Evolutionary conservation across 2,113 vertebrate genomes (phyloP), one percentile per base, ranked within the genome.

Genomic region (Anolis carolinensis): DNA sequence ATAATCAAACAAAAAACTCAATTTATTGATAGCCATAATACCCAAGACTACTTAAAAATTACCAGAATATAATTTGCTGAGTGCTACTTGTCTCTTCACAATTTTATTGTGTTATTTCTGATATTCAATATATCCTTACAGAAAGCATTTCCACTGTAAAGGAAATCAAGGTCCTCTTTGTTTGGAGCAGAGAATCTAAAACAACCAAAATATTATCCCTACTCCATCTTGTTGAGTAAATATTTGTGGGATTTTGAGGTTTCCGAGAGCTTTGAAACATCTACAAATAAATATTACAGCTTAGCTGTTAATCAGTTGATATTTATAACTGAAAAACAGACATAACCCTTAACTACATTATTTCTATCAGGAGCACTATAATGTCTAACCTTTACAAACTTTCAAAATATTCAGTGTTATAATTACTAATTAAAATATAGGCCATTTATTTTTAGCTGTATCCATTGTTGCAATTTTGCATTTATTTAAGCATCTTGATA

Each of bases 301-400:
- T 89, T 39, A 82, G 67, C 50, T 86, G 87, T 92, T 93, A 93
- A 93, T 89, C 1, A 88, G 86, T 83, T 72, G 87, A 85, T 90
- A 92, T 92, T 93, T 93, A 91, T 95, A 95, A 95, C 91, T 93
- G 94, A 95, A 94, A 95, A 0, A 39, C 90, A 92, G 91, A 86
- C 90, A 93, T 91, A 95, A 93, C 91, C 91, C 89, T 92, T 86
- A 91, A 89, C 85, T 90, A 30, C 25, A 52, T 82, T 90, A 90
- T 88, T 86, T 82, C 79, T 82, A 92, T 78, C 89, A 95, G 93
- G 90, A 93, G 90, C 67, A 72, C 90, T 87, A 90, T 94, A 95
- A 96, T 96, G 96, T 95, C 94, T 93, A 95, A 94, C 94, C 94
- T 95, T 95, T 95, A 96, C 87, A 88, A 86, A 85, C 87, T 90